Base-by-base conservation (phyloP, 1,140 invertebrate genomes). In the Parapsyche elsis region DNA sequence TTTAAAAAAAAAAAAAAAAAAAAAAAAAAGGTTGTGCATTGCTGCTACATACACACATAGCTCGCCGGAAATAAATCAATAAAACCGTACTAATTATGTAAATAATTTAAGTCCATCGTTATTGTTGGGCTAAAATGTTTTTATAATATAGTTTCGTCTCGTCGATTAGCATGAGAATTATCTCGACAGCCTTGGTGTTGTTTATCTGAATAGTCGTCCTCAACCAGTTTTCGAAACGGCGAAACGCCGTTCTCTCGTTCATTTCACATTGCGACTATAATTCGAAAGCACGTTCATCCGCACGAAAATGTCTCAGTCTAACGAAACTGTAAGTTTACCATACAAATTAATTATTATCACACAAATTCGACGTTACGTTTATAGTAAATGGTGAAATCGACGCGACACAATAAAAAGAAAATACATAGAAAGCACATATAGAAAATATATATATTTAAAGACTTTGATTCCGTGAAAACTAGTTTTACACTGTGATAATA, bases 81-180 rank as follows among this genome's bases (percentile, higher is more conserved):
- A 67, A 78, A 78, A 76, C 73, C n/a, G 49, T 45, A 24, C 26
- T 24, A 53, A 75, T 77, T 12, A 57, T 30, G 19, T 14, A n/a
- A 59, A n/a, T 64, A 64, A 21, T 49, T 49, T 79, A 44, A 23
- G 53, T 49, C 1, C 30, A 38, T 38, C 1, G 30, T 4, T n/a
- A 38, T 38, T 38, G 30, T 38, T 38, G 1, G n/a, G 7, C 30
- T 4, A 38, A 38, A 46, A 26, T 61, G 19, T 44, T 26, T 75
- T 80, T 70, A 2, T 30, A 19, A 30, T 67, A 19, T 73, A 9
- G n/a, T 30, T 9, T 73, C n/a, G n/a, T 26, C 23, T 44, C 5
- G 9, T 14, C 14, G 45, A 82, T 82, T 82, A 49, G 23, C 81
- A 82, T 82, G 80, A 78, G 64, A 80, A 80, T 82, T 70, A 49